Evolutionary conservation across 2,888 invertebrate species (phyloP).

Genomic region (Lithosia quadra): DNA sequence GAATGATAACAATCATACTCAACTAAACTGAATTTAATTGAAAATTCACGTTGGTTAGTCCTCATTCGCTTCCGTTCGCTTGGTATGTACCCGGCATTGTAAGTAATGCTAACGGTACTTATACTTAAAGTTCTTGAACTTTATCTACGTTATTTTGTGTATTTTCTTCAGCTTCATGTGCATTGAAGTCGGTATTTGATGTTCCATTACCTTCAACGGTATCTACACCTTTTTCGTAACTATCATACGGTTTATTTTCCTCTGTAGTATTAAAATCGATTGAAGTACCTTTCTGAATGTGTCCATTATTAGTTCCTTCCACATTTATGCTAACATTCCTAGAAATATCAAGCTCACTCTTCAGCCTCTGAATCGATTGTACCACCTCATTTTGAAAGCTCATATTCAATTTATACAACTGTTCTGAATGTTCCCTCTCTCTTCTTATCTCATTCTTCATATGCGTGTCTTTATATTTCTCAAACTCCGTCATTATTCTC

Average conservation of each 20-base stretch:
- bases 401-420: slow-evolving; percentile 81
- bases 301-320: slow-evolving; percentile 54
- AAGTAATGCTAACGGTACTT: neutral
- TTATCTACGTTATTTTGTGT: slow-evolving; percentile 33
- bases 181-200: slow-evolving; percentile 4
- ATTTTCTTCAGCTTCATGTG: slow-evolving; percentile 17
- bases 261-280: slow-evolving; percentile 69
- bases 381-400: slow-evolving; percentile 82
- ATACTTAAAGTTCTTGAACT: slow-evolving; percentile 27
- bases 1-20: too few species aligned
- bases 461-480: slow-evolving; percentile 80
- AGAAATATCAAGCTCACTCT: slow-evolving; percentile 78
- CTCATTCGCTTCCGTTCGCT: too few species aligned
- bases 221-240: slow-evolving; percentile 41
- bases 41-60: too few species aligned
- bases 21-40: too few species aligned
- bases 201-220: slow-evolving; percentile 42
- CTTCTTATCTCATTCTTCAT: slow-evolving; percentile 76
- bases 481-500: slow-evolving; percentile 78
- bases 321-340: slow-evolving; percentile 65
- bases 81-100: neutral
- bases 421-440: slow-evolving; percentile 81
- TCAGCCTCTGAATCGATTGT: slow-evolving; percentile 78
- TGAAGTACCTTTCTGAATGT: slow-evolving; percentile 62
- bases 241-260: slow-evolving; percentile 42